These are phyloP conservation scores for Apamea sordens DNA, from an alignment of 2,888 invertebrate species.

Conservation along the genomic window DNA sequence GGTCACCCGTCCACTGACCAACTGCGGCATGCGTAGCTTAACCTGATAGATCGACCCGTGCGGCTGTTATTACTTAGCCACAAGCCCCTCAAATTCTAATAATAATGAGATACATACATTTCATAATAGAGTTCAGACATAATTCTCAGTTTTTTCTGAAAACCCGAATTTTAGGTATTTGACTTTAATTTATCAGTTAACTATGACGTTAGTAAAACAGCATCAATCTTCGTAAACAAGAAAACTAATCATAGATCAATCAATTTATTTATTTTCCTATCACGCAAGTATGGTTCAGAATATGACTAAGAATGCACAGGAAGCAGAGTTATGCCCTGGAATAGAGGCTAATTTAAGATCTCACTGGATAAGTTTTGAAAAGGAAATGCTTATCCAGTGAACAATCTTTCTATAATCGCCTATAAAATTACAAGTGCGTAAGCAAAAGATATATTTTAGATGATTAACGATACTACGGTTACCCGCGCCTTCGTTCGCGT, in stretches of 20 bases:
- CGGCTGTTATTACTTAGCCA: no score
- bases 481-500: no score
- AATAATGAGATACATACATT: no score
- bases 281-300: conserved; percentile 1
- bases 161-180: no score
- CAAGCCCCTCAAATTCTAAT: no score
- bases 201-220: not conserved
- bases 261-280: conserved; percentile 30
- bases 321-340: conserved; percentile 43
- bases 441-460: not conserved
- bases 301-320: conserved; percentile 39
- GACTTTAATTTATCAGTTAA: not conserved
- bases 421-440: not conserved
- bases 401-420: conserved; percentile 25
- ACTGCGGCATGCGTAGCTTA: no score
- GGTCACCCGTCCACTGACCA: no score
- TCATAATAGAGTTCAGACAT: no score
- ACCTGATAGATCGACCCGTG: no score
- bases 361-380: conserved; percentile 19
- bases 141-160: not conserved
- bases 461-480: not conserved
- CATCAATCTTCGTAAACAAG: not conserved
- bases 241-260: conserved; percentile 15
- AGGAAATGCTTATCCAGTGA: conserved; percentile 55
- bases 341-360: conserved; percentile 37